A percentile compares a stretch with the other conserved stretches of the same genome.
Evolutionary conservation across 2,113 vertebrate genomes (phyloP).

Genomic region (Eonycteris spelaea): DNA sequence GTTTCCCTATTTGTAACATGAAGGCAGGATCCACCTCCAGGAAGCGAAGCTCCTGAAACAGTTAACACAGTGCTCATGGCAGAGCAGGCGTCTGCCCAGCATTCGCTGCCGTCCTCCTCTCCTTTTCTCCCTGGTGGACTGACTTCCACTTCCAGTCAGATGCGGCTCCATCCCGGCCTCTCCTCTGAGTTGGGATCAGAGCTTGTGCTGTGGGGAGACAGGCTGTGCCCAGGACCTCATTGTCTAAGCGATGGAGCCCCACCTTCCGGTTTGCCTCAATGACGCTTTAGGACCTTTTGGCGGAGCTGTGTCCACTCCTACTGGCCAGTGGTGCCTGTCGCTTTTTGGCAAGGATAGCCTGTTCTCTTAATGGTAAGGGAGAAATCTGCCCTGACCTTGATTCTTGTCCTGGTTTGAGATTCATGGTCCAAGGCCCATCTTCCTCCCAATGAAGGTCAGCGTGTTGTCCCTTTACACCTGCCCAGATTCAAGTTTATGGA

Average conservation of each 20-base stretch:
- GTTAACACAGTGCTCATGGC: background rate
- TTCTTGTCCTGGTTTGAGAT: background rate
- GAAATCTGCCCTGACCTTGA: background rate
- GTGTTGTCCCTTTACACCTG: background rate
- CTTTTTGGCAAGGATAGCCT: background rate
- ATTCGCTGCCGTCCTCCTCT: too few species aligned
- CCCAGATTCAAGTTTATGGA: background rate
- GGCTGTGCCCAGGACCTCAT: too few species aligned
- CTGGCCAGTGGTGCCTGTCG: accelerated
- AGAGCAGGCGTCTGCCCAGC: accelerated
- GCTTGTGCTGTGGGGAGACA: background rate
- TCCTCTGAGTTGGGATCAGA: background rate
- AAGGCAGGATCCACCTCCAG: background rate
- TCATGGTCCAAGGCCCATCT: background rate
- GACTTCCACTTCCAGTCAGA: background rate
- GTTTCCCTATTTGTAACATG: conserved; percentile 45
- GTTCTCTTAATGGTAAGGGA: too few species aligned
- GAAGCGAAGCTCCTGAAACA: accelerated
- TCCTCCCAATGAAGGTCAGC: background rate
- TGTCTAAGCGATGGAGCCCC: background rate
- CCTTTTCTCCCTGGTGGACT: accelerated
- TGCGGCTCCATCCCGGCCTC: too few species aligned
- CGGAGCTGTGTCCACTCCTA: background rate
- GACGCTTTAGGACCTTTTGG: background rate
- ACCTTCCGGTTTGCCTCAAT: background rate